Evolutionary conservation across 2,797 vertebrate species (phyloP).

Genomic region (Pogoniulus pusillus): DNA sequence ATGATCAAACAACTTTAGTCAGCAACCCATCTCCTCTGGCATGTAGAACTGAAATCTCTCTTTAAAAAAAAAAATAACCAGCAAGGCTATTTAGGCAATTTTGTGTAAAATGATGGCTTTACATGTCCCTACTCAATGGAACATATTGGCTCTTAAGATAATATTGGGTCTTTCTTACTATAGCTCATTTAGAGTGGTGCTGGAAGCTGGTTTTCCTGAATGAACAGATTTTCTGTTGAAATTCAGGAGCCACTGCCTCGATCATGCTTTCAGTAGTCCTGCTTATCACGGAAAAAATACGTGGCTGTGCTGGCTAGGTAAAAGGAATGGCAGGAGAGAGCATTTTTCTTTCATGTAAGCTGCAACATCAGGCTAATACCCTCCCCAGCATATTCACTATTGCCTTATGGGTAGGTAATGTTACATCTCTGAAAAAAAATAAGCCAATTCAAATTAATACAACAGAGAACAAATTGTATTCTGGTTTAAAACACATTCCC

Average conservation of each 20-base stretch:
- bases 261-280: not conserved
- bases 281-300: not conserved
- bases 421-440: not conserved
- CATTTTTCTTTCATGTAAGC: not conserved
- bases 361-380: not conserved
- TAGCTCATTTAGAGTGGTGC: not conserved
- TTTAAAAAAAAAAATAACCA: not conserved
- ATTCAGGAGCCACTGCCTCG: not conserved
- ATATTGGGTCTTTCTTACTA: not conserved
- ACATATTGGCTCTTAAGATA: not conserved
- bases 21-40: not conserved
- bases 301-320: not conserved
- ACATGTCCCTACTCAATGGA: constrained; percentile 17
- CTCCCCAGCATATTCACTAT: not conserved
- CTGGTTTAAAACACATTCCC: not conserved
- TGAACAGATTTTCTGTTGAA: not conserved
- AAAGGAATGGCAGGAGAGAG: not conserved
- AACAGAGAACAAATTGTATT: not conserved
- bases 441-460: not conserved
- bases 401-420: not conserved
- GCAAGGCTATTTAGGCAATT: constrained; percentile 14
- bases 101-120: constrained; percentile 7
- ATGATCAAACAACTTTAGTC: constrained; percentile 19
- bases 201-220: not conserved
- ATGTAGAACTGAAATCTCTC: not conserved